Conservation (phyloP, 2,888 invertebrate species). For the Melieria picta region DNA sequence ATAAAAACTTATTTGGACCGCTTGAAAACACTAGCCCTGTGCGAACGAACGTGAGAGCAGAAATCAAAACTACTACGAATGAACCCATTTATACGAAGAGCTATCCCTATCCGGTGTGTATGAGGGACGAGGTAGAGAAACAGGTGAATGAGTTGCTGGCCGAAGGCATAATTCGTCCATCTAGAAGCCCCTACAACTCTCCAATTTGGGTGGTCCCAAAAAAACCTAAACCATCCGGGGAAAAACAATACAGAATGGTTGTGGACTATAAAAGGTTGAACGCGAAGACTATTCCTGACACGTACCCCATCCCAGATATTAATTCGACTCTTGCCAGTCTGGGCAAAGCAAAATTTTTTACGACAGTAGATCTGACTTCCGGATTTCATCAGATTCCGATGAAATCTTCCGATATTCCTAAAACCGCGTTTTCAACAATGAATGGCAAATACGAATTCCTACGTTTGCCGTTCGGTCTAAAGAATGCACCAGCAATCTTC, state of each 20-base stretch:
- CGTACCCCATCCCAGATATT: too few species aligned
- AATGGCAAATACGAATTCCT: conserved; percentile 36
- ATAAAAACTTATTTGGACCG: conserved; percentile 19
- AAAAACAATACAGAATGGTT: conserved; percentile 43
- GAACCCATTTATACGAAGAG: conserved; percentile 45
- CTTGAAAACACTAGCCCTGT: conserved; percentile 1
- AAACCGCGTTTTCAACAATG: conserved; percentile 43
- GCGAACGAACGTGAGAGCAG: conserved; percentile 48
- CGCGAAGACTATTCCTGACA: conserved; percentile 39
- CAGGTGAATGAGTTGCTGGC: conserved; percentile 53
- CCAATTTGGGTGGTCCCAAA: conserved; percentile 10
- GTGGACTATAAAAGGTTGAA: conserved; percentile 43
- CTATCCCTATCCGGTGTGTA: conserved; percentile 57
- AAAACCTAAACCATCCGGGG: conserved; percentile 39
- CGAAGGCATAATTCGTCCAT: conserved; percentile 51
- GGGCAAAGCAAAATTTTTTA: conserved; percentile 42
- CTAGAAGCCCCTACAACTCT: conserved; percentile 49
- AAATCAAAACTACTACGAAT: conserved; percentile 51
- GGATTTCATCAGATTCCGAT: conserved; percentile 47
- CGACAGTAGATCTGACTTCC: conserved; percentile 42
- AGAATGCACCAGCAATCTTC: conserved; percentile 37
- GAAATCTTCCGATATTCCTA: conserved; percentile 39
- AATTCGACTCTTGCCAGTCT: conserved; percentile 31
- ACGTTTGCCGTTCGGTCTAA: conserved; percentile 23
- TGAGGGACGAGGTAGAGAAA: conserved; percentile 54